Conservation (phyloP, 2,888 invertebrate species). For the Zonitis immaculata region DNA sequence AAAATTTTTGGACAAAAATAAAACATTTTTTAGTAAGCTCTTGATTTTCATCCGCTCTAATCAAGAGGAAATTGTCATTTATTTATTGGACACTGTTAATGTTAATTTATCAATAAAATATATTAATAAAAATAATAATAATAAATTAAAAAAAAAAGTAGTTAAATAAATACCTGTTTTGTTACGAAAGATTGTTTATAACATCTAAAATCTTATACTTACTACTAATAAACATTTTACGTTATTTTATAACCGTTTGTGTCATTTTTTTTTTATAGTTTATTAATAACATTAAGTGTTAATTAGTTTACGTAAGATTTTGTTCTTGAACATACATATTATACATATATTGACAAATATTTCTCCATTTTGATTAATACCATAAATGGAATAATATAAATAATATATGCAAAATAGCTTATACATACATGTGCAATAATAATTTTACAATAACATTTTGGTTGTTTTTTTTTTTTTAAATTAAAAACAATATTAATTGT, state of each 20-base stretch:
- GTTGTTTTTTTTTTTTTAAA: too few relatives aligned
- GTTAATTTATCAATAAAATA: background rate
- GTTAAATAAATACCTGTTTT: conserved; percentile 8
- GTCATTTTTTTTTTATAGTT: conserved; percentile 9
- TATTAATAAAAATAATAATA: background rate
- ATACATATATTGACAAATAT: conserved; percentile 15
- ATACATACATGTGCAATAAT: conserved; percentile 7
- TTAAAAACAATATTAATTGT: conserved; percentile 14
- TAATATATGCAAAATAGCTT: background rate
- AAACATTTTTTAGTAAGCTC: too few relatives aligned
- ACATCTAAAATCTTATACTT: conserved; percentile 7
- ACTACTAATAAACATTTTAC: conserved; percentile 14
- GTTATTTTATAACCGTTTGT: conserved; percentile 9
- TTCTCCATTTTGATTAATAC: conserved; percentile 9
- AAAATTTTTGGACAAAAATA: too few relatives aligned
- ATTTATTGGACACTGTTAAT: background rate
- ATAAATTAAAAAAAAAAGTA: too few relatives aligned
- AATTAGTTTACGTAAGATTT: conserved; percentile 16
- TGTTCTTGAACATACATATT: conserved; percentile 8
- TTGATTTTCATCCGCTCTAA: too few relatives aligned
- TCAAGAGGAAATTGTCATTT: background rate
- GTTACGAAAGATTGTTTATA: conserved; percentile 11
- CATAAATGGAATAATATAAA: conserved; percentile 13
- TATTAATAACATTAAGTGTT: conserved; percentile 14
- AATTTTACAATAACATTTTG: conserved; percentile 8